Evolutionary conservation across 2,113 vertebrate species (phyloP).

Genomic region (Phocoena phocoena): DNA sequence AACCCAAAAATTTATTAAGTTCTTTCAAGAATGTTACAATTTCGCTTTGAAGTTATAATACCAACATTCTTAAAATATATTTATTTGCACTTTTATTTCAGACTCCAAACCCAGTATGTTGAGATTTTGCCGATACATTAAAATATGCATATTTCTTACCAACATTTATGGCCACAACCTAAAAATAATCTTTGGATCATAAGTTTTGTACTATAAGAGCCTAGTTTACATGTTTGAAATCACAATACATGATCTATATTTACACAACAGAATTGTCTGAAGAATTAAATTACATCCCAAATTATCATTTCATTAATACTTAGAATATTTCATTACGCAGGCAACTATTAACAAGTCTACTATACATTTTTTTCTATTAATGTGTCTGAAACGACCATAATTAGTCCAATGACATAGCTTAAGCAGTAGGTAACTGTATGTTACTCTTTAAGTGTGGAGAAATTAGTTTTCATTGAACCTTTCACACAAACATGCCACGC

Average conservation of each 20-base stretch:
- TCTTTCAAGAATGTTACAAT: background rate
- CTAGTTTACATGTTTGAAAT: conserved; percentile 37
- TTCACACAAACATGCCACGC: background rate
- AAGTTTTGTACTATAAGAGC: background rate
- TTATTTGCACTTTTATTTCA: conserved; percentile 43
- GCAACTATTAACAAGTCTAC: background rate
- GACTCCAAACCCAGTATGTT: background rate
- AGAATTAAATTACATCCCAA: conserved; percentile 14
- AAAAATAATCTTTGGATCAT: conserved; percentile 24
- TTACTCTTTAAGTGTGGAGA: background rate
- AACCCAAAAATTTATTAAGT: background rate
- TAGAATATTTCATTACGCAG: background rate
- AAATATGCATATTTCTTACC: background rate
- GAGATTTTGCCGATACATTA: background rate
- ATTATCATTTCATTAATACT: conserved; percentile 8
- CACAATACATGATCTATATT: conserved; percentile 44
- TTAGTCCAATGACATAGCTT: background rate
- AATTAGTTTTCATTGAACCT: conserved; percentile 12
- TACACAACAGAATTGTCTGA: background rate
- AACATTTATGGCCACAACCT: conserved; percentile 29
- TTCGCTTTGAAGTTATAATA: conserved; percentile 29
- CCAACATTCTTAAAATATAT: conserved; percentile 38
- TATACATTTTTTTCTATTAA: background rate
- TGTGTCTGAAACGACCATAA: background rate
- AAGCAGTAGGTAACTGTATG: background rate